Evolutionary conservation across 2,888 invertebrate genomes (phyloP).

Genomic region (Patella depressa): DNA sequence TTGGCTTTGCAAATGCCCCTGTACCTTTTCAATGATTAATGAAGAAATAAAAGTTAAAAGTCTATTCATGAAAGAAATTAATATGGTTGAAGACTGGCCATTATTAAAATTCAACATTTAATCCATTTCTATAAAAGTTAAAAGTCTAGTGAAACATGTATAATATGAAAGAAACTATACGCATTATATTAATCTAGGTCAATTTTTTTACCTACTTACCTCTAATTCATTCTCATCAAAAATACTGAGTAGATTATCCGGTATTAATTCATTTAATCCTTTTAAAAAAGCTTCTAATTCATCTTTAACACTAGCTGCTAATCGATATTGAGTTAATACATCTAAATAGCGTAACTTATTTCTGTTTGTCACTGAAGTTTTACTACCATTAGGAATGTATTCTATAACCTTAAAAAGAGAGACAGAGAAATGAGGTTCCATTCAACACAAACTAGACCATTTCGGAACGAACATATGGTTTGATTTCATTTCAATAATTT

Average conservation of each 20-base stretch:
- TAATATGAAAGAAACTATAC: too few relatives aligned
- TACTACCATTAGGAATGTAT: conserved; percentile 86
- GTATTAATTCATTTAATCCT: conserved; percentile 91
- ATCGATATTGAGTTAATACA: conserved; percentile 85
- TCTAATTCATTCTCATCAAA: conserved; percentile 97
- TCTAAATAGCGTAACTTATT: conserved; percentile 88
- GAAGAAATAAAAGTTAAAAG: too few relatives aligned
- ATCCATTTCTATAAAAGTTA: too few relatives aligned
- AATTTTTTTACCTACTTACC: conserved; percentile 74
- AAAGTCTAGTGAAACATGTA: too few relatives aligned
- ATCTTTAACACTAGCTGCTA: conserved; percentile 84
- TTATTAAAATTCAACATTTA: too few relatives aligned
- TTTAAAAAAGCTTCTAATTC: conserved; percentile 91
- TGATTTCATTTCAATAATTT: too few relatives aligned
- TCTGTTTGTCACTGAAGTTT: conserved; percentile 81
- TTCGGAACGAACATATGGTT: too few relatives aligned
- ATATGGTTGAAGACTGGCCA: too few relatives aligned
- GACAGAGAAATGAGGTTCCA: not conserved
- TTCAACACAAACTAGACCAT: too few relatives aligned
- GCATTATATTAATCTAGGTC: not conserved
- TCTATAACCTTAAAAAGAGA: conserved; percentile 77
- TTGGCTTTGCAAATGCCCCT: too few relatives aligned
- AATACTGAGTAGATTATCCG: conserved; percentile 91
- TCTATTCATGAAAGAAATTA: too few relatives aligned
- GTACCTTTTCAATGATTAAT: too few relatives aligned